A percentile compares a stretch with the other conserved stretches of the same genome.
These are phyloP conservation scores for Aldrovandia affinis DNA, from an alignment of 2,797 vertebrate genomes.

Conservation along the genomic window DNA sequence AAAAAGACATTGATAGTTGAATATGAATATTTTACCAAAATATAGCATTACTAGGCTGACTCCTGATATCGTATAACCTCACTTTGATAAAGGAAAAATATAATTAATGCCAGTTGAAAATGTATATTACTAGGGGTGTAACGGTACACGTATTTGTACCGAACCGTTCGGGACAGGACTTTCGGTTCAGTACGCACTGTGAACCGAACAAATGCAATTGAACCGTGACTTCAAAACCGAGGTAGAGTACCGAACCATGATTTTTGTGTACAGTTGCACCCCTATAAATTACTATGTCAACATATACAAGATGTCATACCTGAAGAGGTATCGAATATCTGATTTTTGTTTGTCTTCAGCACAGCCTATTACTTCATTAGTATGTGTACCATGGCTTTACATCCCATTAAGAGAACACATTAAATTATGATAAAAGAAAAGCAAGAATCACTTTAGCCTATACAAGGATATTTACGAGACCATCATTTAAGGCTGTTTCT, in stretches of 20 bases:
- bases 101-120: neutral
- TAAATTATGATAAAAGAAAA: conserved; percentile 18
- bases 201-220: too few relatives aligned
- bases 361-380: neutral
- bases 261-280: too few relatives aligned
- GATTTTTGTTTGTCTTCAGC: neutral
- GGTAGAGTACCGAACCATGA: too few relatives aligned
- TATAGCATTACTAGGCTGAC: neutral
- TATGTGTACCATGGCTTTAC: neutral
- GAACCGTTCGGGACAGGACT: too few relatives aligned
- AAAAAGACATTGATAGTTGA: neutral
- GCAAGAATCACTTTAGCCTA: neutral
- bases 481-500: neutral
- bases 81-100: neutral
- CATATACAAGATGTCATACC: neutral
- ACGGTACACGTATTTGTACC: too few relatives aligned
- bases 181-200: too few relatives aligned
- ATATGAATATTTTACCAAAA: neutral
- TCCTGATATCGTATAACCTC: too few relatives aligned
- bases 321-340: neutral
- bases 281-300: neutral
- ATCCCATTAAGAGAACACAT: neutral
- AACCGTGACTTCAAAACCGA: too few relatives aligned
- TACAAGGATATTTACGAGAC: neutral
- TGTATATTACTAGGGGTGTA: neutral